Percentiles rank a stretch among this genome's conserved stretches.
These are phyloP conservation scores for Chlamydotis undulata DNA, from an alignment of 2,113 vertebrate species.

Conservation along the genomic window DNA sequence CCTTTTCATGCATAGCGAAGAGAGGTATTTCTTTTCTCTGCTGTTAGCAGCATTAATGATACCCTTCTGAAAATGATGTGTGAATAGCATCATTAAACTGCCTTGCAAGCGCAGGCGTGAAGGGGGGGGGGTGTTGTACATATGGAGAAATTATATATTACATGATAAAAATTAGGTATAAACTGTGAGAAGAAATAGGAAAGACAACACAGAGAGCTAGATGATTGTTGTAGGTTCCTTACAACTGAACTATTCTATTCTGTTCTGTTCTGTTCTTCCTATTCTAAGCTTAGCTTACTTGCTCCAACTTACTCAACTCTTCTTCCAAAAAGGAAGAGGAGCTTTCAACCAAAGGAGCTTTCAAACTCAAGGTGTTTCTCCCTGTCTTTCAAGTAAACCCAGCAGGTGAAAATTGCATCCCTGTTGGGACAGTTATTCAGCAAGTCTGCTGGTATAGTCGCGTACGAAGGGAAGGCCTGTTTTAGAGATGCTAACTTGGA, in stretches of 20 bases:
- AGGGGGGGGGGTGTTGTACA: not conserved
- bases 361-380: not conserved
- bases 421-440: not conserved
- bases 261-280: not conserved
- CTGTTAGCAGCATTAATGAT: conserved; percentile 30
- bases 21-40: not conserved
- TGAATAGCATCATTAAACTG: not conserved
- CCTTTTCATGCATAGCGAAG: conserved; percentile 17
- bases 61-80: conserved; percentile 11
- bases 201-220: not conserved
- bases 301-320: not conserved
- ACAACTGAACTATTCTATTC: not conserved
- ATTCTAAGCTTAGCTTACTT: not conserved
- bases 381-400: not conserved
- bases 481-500: not conserved
- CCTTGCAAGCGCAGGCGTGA: not conserved
- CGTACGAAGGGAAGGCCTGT: not conserved
- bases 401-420: not conserved
- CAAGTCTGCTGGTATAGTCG: not conserved
- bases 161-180: not conserved
- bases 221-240: not conserved
- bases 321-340: not conserved
- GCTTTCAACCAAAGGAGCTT: not conserved
- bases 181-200: not conserved
- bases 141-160: not conserved